A percentile compares a stretch with the other conserved stretches of the same genome.
These are phyloP conservation scores for Clinocottus analis DNA, from an alignment of 2,113 vertebrate genomes.

Conservation along the genomic window DNA sequence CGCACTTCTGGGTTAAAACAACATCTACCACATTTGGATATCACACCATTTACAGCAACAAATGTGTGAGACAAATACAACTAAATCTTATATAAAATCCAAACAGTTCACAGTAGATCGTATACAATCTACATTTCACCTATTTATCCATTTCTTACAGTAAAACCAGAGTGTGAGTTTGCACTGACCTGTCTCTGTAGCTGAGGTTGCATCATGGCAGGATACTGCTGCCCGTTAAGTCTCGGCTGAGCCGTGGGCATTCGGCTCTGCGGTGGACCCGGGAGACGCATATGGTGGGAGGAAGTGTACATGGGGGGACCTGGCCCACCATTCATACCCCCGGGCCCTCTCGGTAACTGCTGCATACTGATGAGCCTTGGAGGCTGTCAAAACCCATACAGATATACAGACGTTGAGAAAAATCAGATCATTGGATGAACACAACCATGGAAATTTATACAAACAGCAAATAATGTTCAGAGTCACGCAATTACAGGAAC, in stretches of 20 bases:
- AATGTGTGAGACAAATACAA: too few species aligned
- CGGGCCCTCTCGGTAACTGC: slow-evolving; percentile 89
- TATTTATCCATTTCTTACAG: neutral
- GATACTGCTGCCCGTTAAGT: slow-evolving; percentile 93
- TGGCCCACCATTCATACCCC: slow-evolving; percentile 91
- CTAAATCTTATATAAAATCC: neutral
- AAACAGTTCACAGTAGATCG: neutral
- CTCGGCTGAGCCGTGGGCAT: slow-evolving; percentile 90
- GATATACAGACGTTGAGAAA: neutral
- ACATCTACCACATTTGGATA: neutral
- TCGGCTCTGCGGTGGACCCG: slow-evolving; percentile 85
- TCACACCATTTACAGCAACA: neutral
- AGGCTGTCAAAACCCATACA: slow-evolving; percentile 83
- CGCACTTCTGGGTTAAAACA: too few species aligned
- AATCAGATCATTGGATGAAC: neutral
- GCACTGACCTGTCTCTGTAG: slow-evolving; percentile 97
- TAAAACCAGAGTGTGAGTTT: neutral
- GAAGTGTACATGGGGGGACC: slow-evolving; percentile 89
- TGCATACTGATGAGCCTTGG: slow-evolving; percentile 99
- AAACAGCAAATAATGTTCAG: neutral
- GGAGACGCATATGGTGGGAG: slow-evolving; percentile 95
- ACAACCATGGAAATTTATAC: neutral
- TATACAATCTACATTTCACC: neutral
- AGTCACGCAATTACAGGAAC: neutral
- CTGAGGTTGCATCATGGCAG: slow-evolving; percentile 97